These are phyloP conservation scores for Eunapius fragilis DNA, from an alignment of 37 sponge, comb jelly and placozoan genomes.

Conservation along the genomic window DNA sequence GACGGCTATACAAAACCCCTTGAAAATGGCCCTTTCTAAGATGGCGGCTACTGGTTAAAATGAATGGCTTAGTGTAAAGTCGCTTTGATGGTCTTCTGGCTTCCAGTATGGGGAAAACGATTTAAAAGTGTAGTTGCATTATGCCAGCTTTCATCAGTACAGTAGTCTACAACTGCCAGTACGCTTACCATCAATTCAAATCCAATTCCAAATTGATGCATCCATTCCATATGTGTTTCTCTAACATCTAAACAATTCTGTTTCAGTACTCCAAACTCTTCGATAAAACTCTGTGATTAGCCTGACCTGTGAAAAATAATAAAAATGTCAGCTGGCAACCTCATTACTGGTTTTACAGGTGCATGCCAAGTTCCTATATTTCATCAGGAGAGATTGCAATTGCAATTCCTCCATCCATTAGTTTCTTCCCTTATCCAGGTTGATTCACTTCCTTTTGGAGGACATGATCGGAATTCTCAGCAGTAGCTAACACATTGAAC, in stretches of 20 bases:
- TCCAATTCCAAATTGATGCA: not conserved
- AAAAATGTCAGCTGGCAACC: not conserved
- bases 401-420: too few species aligned
- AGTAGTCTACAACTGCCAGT: not conserved
- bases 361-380: not conserved
- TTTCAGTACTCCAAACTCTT: not conserved
- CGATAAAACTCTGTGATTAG: not conserved
- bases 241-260: not conserved
- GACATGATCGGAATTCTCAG: too few species aligned
- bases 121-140: not conserved
- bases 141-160: not conserved
- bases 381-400: too few species aligned
- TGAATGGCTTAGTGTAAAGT: not conserved
- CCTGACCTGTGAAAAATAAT: not conserved
- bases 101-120: too few species aligned
- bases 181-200: not conserved
- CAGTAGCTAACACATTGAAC: too few species aligned
- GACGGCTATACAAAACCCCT: not conserved
- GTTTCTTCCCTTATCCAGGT: too few species aligned
- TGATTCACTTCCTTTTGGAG: too few species aligned
- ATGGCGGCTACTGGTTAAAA: not conserved
- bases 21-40: not conserved
- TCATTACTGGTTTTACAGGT: not conserved
- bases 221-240: not conserved
- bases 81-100: too few species aligned